Evolutionary conservation across 2,113 vertebrate species (phyloP).

Genomic region (Brachyistius frenatus): DNA sequence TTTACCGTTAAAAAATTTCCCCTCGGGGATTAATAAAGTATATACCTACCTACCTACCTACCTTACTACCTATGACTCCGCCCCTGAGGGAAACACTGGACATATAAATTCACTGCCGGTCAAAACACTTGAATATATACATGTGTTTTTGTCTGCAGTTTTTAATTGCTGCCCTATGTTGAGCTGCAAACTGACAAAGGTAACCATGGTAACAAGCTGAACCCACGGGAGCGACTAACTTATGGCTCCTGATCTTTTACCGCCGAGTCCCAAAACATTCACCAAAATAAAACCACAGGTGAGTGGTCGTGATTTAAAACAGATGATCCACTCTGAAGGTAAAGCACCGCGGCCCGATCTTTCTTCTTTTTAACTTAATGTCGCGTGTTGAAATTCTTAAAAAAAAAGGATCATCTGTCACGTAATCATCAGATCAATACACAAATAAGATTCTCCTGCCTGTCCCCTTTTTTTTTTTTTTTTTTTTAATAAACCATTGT

Average conservation of each 20-base stretch:
- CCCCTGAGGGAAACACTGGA: too few relatives aligned
- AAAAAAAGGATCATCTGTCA: constrained; percentile 22
- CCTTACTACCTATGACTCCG: too few relatives aligned
- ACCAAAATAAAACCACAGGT: not conserved
- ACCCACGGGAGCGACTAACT: not conserved
- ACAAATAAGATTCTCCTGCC: constrained; percentile 9
- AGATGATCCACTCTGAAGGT: constrained; percentile 32
- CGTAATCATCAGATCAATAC: constrained; percentile 56
- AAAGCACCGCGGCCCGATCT: not conserved
- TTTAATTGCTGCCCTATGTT: not conserved
- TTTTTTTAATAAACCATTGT: not conserved
- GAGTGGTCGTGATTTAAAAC: not conserved
- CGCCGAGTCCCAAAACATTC: not conserved
- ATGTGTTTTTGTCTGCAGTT: too few relatives aligned
- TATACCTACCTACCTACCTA: too few relatives aligned
- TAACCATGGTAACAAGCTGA: not conserved
- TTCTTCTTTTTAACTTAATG: not conserved
- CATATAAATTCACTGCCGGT: too few relatives aligned
- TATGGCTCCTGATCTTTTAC: not conserved
- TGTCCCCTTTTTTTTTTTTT: not conserved
- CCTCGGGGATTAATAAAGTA: too few relatives aligned
- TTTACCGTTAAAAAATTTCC: too few relatives aligned
- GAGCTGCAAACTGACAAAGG: not conserved
- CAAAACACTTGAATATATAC: too few relatives aligned
- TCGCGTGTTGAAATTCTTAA: constrained; percentile 9